Conservation (phyloP, 2,797 vertebrate genomes). For the Sciurus vulgaris region DNA sequence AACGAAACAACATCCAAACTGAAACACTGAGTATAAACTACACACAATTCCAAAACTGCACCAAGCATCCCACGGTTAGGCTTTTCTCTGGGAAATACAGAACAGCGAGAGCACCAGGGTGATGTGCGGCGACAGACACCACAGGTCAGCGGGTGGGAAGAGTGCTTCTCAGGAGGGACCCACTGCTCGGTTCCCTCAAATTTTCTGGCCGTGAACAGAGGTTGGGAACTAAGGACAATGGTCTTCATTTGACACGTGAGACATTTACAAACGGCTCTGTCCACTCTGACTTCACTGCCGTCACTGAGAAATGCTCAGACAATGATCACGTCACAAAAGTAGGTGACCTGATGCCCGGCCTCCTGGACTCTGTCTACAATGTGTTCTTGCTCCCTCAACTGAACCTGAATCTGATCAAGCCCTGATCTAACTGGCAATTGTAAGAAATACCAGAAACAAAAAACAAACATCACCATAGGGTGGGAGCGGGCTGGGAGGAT, state of each 20-base stretch:
- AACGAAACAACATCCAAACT: neutral
- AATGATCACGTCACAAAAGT: neutral
- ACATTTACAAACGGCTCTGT: neutral
- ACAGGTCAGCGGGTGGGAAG: neutral
- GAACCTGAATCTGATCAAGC: neutral
- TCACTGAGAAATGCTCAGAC: neutral
- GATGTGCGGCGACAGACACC: fast-evolving
- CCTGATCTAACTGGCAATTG: neutral
- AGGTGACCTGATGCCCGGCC: neutral
- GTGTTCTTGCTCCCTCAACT: neutral
- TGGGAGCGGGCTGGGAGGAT: neutral
- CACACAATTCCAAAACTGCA: neutral
- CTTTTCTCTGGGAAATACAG: neutral
- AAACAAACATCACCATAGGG: neutral
- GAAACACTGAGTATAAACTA: neutral
- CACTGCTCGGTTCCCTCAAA: neutral
- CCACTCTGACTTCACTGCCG: neutral
- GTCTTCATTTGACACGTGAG: neutral
- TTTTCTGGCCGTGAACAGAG: neutral
- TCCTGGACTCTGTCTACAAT: neutral
- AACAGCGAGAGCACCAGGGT: neutral
- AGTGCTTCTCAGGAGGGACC: neutral
- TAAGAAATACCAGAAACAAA: neutral
- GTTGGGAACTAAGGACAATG: neutral
- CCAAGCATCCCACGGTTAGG: neutral